Evolutionary conservation across 2,113 vertebrate genomes (phyloP).

Genomic region (Eidolon helvum): DNA sequence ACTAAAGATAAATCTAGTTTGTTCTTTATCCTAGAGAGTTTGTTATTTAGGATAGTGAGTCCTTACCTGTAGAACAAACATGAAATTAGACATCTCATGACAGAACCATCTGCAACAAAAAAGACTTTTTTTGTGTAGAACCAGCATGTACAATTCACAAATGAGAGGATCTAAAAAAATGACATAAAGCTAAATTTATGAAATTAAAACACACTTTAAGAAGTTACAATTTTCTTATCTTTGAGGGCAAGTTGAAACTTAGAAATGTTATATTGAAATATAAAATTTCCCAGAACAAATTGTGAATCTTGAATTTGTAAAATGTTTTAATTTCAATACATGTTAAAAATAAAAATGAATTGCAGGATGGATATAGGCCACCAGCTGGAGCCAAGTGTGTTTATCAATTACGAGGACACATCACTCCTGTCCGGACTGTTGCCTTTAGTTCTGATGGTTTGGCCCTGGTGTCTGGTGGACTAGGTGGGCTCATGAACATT

Average conservation of each 20-base stretch:
- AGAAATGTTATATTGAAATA: slow-evolving; percentile 31
- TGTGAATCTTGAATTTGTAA: neutral
- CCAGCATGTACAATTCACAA: neutral
- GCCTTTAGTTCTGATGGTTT: slow-evolving; percentile 95
- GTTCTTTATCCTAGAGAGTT: neutral
- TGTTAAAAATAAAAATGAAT: slow-evolving; percentile 61
- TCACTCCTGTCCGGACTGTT: slow-evolving; percentile 93
- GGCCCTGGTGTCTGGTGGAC: slow-evolving; percentile 93
- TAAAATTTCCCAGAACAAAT: slow-evolving; percentile 33
- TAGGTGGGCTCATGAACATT: slow-evolving; percentile 97
- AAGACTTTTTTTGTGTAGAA: neutral
- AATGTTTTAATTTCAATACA: neutral
- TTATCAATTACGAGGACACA: slow-evolving; percentile 94
- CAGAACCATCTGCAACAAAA: neutral
- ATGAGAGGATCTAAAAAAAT: slow-evolving; percentile 14
- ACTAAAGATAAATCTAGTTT: neutral
- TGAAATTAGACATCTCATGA: neutral
- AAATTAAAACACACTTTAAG: slow-evolving; percentile 13
- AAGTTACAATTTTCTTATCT: slow-evolving; percentile 4
- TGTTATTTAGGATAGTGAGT: neutral
- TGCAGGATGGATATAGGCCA: slow-evolving; percentile 85
- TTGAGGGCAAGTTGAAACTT: slow-evolving; percentile 4
- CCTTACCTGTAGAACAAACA: neutral
- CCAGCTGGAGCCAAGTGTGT: slow-evolving; percentile 84
- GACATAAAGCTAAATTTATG: neutral